A percentile compares a stretch with the other conserved stretches of the same genome.
These are phyloP conservation scores for Balearica regulorum DNA, from an alignment of 2,797 vertebrate species.

Conservation along the genomic window DNA sequence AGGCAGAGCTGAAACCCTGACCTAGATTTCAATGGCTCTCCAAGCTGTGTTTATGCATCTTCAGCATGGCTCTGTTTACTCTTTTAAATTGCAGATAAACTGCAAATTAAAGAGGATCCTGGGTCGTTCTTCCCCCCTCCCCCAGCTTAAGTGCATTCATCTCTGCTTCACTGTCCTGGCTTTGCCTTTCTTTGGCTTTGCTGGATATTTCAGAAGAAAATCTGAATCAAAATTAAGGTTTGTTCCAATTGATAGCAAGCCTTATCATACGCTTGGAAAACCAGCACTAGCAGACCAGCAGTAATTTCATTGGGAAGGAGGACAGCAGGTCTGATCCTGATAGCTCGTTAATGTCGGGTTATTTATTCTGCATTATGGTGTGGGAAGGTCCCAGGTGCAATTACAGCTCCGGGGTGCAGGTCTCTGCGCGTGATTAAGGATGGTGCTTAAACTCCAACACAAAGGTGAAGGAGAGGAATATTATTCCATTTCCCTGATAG, in stretches of 20 bases:
- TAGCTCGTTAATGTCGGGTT: background rate
- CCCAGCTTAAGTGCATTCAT: background rate
- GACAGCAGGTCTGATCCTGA: background rate
- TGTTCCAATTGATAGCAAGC: background rate
- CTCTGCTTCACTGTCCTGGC: background rate
- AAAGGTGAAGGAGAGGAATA: background rate
- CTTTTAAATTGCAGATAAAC: background rate
- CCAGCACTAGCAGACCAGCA: background rate
- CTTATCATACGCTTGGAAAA: background rate
- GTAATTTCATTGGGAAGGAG: background rate
- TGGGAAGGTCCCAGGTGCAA: background rate
- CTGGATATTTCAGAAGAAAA: background rate
- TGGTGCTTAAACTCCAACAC: background rate
- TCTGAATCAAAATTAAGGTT: background rate
- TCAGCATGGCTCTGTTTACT: background rate
- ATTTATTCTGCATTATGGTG: background rate
- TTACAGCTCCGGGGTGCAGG: background rate
- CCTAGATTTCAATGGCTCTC: slow-evolving; percentile 19
- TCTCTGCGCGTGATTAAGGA: background rate
- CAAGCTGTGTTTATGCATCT: background rate
- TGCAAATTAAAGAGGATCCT: slow-evolving; percentile 4
- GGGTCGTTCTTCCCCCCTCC: no score
- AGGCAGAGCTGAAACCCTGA: background rate
- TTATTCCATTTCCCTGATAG: background rate
- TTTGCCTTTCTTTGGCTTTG: background rate